Conservation (phyloP, 2,888 invertebrate genomes). For the Hanleya hanleyi region DNA sequence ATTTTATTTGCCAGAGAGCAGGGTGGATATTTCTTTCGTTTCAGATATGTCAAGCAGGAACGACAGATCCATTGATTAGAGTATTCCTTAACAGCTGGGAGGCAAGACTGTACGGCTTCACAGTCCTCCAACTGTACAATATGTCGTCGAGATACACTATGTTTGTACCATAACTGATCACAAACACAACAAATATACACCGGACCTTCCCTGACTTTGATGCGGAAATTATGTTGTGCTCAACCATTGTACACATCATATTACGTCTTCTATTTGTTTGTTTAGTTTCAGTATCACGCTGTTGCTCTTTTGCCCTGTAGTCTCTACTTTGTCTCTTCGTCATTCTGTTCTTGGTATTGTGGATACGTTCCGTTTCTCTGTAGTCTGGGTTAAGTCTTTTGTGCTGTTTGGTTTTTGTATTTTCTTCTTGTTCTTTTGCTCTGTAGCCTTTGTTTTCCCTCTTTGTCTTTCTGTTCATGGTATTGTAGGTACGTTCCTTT, state of each 20-base stretch:
- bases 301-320: too few species aligned
- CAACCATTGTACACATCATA: background rate
- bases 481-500: too few species aligned
- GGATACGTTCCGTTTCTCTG: too few species aligned
- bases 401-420: too few species aligned
- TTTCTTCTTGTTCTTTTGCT: too few species aligned
- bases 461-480: too few species aligned
- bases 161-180: background rate
- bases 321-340: background rate
- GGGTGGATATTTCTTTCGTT: conserved; percentile 10
- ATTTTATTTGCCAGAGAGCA: conserved; percentile 28
- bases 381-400: too few species aligned
- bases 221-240: background rate
- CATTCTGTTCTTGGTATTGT: background rate
- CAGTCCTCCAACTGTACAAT: background rate
- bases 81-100: background rate
- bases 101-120: background rate
- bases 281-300: too few species aligned
- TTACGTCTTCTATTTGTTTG: background rate
- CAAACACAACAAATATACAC: too few species aligned
- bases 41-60: background rate
- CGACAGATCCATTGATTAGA: background rate
- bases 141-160: background rate
- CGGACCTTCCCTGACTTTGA: background rate
- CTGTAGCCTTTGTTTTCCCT: too few species aligned